Conservation (phyloP, 1,140 invertebrate species). For the Trichonephila inaurata region DNA sequence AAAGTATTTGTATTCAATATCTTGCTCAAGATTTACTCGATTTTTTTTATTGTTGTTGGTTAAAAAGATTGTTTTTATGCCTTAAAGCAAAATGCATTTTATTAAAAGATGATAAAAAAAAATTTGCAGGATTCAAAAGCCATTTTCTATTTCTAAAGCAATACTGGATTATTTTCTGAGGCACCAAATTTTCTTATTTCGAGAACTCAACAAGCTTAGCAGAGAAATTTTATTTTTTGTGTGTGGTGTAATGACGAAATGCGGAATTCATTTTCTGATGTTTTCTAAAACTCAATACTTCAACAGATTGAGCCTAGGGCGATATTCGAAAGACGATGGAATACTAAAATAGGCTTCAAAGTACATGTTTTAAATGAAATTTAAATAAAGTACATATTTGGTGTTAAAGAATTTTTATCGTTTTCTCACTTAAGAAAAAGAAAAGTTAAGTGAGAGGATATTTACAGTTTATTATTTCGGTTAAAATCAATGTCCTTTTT, state of each 20-base stretch:
- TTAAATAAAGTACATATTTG: too few relatives aligned
- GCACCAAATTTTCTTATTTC: background rate
- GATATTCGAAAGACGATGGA: background rate
- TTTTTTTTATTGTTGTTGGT: background rate
- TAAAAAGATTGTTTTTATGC: background rate
- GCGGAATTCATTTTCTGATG: background rate
- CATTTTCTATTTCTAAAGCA: background rate
- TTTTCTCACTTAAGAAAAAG: too few relatives aligned
- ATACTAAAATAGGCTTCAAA: background rate
- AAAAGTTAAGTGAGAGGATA: too few relatives aligned
- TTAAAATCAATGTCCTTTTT: too few relatives aligned
- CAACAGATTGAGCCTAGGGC: background rate
- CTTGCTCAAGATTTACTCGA: background rate
- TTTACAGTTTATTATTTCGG: too few relatives aligned
- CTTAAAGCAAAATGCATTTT: background rate
- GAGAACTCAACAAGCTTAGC: background rate
- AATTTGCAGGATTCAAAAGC: background rate
- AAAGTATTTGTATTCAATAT: background rate
- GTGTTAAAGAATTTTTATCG: too few relatives aligned
- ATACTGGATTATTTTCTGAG: background rate
- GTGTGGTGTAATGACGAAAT: background rate
- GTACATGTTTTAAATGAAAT: too few relatives aligned
- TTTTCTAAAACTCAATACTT: background rate
- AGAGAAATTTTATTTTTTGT: background rate
- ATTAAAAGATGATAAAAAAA: background rate